These are phyloP conservation scores for Macropis europaea DNA, from an alignment of 2,888 invertebrate genomes.

Conservation along the genomic window DNA sequence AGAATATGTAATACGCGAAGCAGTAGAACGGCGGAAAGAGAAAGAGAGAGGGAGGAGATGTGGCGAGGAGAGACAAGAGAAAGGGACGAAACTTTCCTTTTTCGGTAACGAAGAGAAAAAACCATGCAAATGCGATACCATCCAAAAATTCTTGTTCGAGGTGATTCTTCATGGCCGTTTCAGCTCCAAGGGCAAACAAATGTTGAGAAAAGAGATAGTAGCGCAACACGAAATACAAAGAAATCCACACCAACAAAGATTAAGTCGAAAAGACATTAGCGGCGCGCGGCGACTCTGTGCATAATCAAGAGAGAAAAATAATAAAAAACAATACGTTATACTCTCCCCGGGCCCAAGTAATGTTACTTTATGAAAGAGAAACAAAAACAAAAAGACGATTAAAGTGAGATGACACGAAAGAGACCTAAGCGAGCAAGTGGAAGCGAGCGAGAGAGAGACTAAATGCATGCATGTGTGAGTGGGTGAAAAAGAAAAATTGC, in stretches of 20 bases:
- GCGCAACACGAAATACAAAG: neutral
- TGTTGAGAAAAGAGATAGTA: neutral
- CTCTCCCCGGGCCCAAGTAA: slow-evolving; percentile 79
- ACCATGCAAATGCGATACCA: slow-evolving; percentile 1
- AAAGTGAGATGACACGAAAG: slow-evolving; percentile 43
- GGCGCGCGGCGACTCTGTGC: slow-evolving; percentile 65
- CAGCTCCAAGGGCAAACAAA: neutral
- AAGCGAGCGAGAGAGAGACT: neutral
- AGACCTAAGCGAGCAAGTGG: slow-evolving; percentile 25
- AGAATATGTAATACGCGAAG: neutral
- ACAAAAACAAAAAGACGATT: slow-evolving; percentile 30
- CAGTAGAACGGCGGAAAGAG: neutral
- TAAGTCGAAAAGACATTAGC: slow-evolving; percentile 42
- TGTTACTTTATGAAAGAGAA: slow-evolving; percentile 65
- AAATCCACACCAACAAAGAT: neutral
- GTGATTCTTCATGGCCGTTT: neutral
- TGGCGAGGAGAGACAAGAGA: neutral
- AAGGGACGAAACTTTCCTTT: slow-evolving; percentile 5
- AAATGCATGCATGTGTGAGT: neutral
- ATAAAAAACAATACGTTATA: slow-evolving; percentile 65
- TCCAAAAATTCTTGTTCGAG: neutral
- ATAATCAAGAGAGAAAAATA: slow-evolving; percentile 48
- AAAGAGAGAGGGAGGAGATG: neutral
- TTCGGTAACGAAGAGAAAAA: neutral
- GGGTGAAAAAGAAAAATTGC: slow-evolving; percentile 16